Base-by-base conservation (phyloP, 2,113 vertebrate species). In the Scomber japonicus region DNA sequence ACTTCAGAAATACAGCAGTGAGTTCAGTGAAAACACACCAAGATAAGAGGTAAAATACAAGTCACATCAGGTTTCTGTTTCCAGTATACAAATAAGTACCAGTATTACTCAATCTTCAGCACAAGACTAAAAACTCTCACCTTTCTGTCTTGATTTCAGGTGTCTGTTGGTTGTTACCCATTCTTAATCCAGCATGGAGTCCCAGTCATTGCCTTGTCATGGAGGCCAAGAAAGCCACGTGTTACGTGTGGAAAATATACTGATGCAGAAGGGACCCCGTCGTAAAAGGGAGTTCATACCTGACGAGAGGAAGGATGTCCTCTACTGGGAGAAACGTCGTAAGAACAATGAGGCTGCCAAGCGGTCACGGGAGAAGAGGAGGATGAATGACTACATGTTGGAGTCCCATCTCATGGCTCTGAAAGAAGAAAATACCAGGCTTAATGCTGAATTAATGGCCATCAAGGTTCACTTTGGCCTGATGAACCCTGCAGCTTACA, bases 271-370 rank as follows among this genome's bases (percentile, higher is more conserved):
- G 24, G 88, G 88, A 40, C 12, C 81, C 0, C 96, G 97, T 0
- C 90, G 97, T 65, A 97, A 96, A 86, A 87, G 96, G 11, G 96
- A 97, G 63, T 98, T 99, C 94, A 97, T 94, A 86, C 96, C 97
- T 0, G 96, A 97, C 0, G 95, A 98, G 51, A 96, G 95, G 91
- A 99, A 99, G 93, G 97, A 99, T 80, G 93, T 63, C 2, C 81
- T 71, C 53, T 99, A 99, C 91, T 99, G 98, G 98, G 96, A 97
- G 89, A 99, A 97, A 85, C 91, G 97, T 8, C 94, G 90, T 15
- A 97, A 96, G 93, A 98, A 99, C 91, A 98, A 98, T 0, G 97
- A 97, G 71, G 96, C 97, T 0, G 97, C 97, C 84, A 97, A 96
- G 79, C 94, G 96, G n/a, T 99, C 97, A 0, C 91, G 98, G 27